phyloP scores from a whole-genome alignment of 2,797 vertebrate species.

The Propithecus perrieri region DNA sequence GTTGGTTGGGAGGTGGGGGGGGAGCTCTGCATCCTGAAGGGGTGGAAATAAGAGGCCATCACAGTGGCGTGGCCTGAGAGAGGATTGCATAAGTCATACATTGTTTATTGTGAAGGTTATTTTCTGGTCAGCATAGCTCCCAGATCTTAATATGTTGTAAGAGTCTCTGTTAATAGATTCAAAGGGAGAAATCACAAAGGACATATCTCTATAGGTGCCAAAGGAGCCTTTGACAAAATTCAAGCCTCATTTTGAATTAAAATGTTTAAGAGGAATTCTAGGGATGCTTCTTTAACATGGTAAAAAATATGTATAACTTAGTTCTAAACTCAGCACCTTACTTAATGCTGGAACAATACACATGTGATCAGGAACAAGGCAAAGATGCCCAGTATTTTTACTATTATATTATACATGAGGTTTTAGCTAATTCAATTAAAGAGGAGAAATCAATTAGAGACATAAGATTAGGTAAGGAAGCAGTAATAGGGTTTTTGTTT shows the following conservation, averaged over 20 bases:
- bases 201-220: not conserved
- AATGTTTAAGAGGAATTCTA: not conserved
- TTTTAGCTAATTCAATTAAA: not conserved
- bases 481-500: not conserved
- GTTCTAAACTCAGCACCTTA: not conserved
- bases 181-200: not conserved
- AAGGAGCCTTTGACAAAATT: not conserved
- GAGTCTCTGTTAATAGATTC: not conserved
- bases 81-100: not conserved
- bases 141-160: not conserved
- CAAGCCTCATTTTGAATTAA: not conserved
- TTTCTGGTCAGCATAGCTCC: not conserved
- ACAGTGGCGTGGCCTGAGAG: not conserved
- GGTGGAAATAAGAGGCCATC: not conserved
- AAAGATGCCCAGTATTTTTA: not conserved
- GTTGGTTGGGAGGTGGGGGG: too few species aligned
- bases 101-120: not conserved
- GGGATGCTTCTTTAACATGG: not conserved
- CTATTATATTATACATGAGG: not conserved
- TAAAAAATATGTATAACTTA: not conserved
- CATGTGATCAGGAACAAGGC: not conserved
- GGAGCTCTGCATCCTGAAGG: not conserved
- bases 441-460: not conserved
- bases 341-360: not conserved
- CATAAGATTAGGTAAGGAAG: not conserved